These are phyloP conservation scores for Muscina levida DNA, from an alignment of 2,888 invertebrate species.

Conservation along the genomic window DNA sequence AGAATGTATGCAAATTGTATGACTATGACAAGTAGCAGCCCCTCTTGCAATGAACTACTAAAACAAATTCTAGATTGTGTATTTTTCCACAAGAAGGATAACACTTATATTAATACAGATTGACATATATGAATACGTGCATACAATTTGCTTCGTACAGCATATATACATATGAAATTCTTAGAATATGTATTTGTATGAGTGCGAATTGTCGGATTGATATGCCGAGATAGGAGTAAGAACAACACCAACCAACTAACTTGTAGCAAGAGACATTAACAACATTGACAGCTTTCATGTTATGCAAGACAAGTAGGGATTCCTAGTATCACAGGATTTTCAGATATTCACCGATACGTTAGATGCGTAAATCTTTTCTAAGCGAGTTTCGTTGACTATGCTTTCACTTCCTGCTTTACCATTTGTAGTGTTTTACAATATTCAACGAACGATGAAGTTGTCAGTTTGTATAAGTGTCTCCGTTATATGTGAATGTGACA, in stretches of 20 bases:
- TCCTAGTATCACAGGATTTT: background rate
- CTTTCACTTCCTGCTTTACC: background rate
- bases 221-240: conserved; percentile 9
- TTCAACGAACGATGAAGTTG: conserved; percentile 10
- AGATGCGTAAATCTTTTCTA: conserved; percentile 17
- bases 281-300: conserved; percentile 18
- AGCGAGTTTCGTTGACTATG: background rate
- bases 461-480: background rate
- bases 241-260: background rate
- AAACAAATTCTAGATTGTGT: background rate
- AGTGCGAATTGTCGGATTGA: conserved; percentile 13
- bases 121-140: background rate
- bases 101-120: background rate
- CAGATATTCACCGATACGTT: background rate
- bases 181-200: background rate
- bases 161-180: too few species aligned
- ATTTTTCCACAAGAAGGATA: background rate
- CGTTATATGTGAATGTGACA: background rate
- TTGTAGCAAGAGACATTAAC: conserved; percentile 7
- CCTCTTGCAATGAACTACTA: conserved; percentile 8
- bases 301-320: conserved; percentile 12
- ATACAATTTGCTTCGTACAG: too few species aligned
- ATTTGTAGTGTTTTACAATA: background rate
- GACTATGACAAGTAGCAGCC: background rate
- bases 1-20: background rate